These are phyloP conservation scores for Azemiops feae DNA, from an alignment of 2,113 vertebrate genomes.

Conservation along the genomic window DNA sequence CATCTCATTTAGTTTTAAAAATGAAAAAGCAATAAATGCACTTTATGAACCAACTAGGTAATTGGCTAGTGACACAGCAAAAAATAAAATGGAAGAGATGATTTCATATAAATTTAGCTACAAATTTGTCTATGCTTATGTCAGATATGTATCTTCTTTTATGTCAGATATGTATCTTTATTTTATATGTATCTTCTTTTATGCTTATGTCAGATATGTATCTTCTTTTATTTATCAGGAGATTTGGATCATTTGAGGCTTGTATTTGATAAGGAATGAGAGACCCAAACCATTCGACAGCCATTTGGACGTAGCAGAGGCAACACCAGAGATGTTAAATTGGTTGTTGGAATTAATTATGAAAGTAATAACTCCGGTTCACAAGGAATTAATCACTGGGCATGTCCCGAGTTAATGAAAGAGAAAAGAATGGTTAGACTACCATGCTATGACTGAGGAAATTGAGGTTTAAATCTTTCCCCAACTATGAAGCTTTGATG, in stretches of 20 bases:
- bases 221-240: slow-evolving; percentile 12
- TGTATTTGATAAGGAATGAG: background rate
- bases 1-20: slow-evolving; percentile 1
- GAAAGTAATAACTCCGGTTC: background rate
- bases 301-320: background rate
- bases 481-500: background rate
- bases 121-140: slow-evolving; percentile 15
- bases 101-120: background rate
- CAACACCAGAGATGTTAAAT: background rate
- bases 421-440: background rate
- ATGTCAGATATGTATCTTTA: background rate
- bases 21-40: background rate
- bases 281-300: background rate
- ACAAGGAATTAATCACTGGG: background rate
- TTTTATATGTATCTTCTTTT: background rate
- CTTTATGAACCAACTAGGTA: background rate
- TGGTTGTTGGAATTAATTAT: background rate
- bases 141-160: slow-evolving; percentile 21
- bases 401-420: background rate
- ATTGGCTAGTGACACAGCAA: background rate
- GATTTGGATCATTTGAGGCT: background rate
- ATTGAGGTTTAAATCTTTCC: background rate
- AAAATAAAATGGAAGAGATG: background rate
- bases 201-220: slow-evolving; percentile 9
- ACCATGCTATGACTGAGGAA: background rate